Evolutionary conservation across 2,797 vertebrate genomes (phyloP), one percentile per base, ranked within the genome.

Genomic region (Lycodopsis pacificus): DNA sequence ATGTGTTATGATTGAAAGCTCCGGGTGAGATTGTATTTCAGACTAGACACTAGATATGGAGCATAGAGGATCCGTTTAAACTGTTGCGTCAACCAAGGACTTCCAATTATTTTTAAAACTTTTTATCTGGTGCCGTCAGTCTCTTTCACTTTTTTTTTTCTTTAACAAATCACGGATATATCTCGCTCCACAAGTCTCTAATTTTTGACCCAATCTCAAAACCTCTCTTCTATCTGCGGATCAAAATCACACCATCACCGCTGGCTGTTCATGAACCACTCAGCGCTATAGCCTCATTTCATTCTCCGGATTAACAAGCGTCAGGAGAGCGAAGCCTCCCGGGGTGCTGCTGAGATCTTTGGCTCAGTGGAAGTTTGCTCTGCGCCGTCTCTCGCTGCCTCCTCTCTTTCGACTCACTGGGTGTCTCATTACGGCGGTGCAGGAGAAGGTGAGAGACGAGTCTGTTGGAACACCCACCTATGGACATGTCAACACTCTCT

Each of bases 291-390:
- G 86, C 82, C 85, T 89, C 61, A 78, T 87, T 82, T 84, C 74
- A 76, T 81, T 86, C 78, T 71, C 38, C 0, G 76, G 73, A 84
- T 83, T 84, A 89, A 87, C 77, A 81, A 80, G 79, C 76, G 61
- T 61, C 78, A 67, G 61, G 71, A 30, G 73, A 73, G 51, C 25
- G 69, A 82, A 54, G 75, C 66, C 81, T 86, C 77, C 77, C 66
- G 49, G 65, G 71, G 68, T 72, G 82, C 81, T 20, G 63, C 73
- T 42, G 76, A 84, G 82, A 85, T 85, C 81, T 87, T 78, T 63
- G 59, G 74, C 80, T 87, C 72, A 63, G 63, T 61, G 65, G 64
- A 76, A 76, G 73, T 80, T 75, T 73, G 80, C 65, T 71, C 54
- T 2, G 22, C 1, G 2, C 38, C 32, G 11, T 57, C 75, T 51